Percentiles rank a stretch among this genome's conserved stretches.
These are phyloP conservation scores for Strix uralensis DNA, from an alignment of 2,113 vertebrate species.

Conservation along the genomic window DNA sequence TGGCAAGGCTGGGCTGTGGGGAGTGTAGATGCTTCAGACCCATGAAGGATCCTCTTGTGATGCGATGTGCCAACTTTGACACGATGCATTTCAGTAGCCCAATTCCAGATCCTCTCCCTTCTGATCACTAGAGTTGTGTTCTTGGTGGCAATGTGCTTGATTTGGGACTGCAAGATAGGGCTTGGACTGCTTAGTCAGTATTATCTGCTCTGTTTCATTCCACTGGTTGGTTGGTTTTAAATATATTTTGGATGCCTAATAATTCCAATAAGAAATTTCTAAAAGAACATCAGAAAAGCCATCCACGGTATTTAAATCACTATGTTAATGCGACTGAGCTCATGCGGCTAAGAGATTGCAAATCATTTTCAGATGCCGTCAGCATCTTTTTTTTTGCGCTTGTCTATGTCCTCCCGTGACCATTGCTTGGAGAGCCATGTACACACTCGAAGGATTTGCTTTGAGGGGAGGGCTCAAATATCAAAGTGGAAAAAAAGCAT, in stretches of 20 bases:
- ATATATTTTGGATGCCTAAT: background rate
- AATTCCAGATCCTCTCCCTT: background rate
- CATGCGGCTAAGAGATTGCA: background rate
- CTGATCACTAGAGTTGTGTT: background rate
- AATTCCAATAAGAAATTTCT: slow-evolving; percentile 16
- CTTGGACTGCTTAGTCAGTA: background rate
- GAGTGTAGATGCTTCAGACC: background rate
- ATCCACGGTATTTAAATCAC: background rate
- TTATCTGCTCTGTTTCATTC: background rate
- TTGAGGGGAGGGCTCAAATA: slow-evolving; percentile 32
- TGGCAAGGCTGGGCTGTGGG: background rate
- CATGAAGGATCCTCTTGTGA: background rate
- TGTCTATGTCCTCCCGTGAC: slow-evolving; percentile 33
- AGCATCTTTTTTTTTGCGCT: background rate
- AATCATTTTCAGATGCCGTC: slow-evolving; percentile 37
- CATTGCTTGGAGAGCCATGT: slow-evolving; percentile 28
- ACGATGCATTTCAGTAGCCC: background rate
- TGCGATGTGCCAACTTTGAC: background rate
- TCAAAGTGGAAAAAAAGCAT: slow-evolving; percentile 47
- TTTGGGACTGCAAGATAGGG: background rate
- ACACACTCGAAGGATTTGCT: slow-evolving; percentile 5
- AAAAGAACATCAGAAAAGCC: background rate
- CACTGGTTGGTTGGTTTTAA: background rate
- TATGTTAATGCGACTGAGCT: background rate
- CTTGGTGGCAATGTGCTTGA: background rate